Percentiles rank a stretch among this genome's conserved stretches.
These are phyloP conservation scores for Limanda limanda DNA, from an alignment of 2,113 vertebrate species.

Conservation along the genomic window DNA sequence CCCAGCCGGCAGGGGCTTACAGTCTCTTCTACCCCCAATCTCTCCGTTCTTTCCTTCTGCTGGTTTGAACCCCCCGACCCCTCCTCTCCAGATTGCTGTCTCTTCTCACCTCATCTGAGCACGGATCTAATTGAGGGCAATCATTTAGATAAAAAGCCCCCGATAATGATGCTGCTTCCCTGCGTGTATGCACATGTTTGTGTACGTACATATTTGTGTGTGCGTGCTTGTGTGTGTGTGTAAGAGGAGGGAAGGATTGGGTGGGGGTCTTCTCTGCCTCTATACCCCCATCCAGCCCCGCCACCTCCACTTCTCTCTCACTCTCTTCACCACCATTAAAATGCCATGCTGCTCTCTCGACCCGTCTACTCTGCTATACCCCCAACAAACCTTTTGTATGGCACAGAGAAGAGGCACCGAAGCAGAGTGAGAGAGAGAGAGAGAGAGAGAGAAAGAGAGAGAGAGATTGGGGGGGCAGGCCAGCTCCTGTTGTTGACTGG, in stretches of 20 bases:
- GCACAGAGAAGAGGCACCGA: slow-evolving; percentile 52
- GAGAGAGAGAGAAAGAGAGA: slow-evolving; percentile 31
- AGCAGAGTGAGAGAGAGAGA: slow-evolving; percentile 26
- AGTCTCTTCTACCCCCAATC: neutral
- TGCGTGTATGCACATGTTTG: slow-evolving; percentile 14
- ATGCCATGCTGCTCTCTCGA: slow-evolving; percentile 77
- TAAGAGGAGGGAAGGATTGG: neutral
- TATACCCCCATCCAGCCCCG: slow-evolving; percentile 48
- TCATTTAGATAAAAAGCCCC: slow-evolving; percentile 81
- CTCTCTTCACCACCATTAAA: slow-evolving; percentile 74
- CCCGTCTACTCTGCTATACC: slow-evolving; percentile 54
- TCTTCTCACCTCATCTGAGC: slow-evolving; percentile 76
- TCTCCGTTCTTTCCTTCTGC: slow-evolving; percentile 6
- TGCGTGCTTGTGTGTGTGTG: slow-evolving; percentile 12
- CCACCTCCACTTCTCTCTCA: slow-evolving; percentile 58
- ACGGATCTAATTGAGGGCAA: slow-evolving; percentile 83
- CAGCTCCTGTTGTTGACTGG: slow-evolving; percentile 74
- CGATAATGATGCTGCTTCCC: slow-evolving; percentile 63
- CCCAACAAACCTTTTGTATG: slow-evolving; percentile 72
- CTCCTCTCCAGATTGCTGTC: neutral
- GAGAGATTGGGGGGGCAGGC: neutral
- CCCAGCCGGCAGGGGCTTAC: neutral
- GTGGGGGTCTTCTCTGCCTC: slow-evolving; percentile 19
- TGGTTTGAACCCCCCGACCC: slow-evolving; percentile 20
- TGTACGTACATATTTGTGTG: slow-evolving; percentile 4